Base-by-base conservation (phyloP, 2,113 vertebrate species). In the Elephas maximus region DNA sequence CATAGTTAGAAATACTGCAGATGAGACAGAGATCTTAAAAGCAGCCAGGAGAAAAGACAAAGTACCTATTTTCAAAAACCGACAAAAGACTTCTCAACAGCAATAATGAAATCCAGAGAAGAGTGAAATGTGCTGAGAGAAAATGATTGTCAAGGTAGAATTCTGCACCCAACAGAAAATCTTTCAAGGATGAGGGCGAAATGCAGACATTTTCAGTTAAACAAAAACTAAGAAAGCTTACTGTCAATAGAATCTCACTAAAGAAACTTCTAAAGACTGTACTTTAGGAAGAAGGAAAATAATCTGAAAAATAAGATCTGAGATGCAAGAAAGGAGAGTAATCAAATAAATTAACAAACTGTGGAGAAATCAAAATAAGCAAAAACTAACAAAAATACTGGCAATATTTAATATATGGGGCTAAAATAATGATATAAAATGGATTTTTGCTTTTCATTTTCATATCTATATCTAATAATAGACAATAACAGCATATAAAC, bases 211-310 rank as follows among this genome's bases (percentile, higher is more conserved):
- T 88, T 74, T 53, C 77, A 88, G 57, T n/a, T 45, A 88, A 44
- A 23, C 67, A 86, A 63, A 88, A 80, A 73, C 44, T 76, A 88
- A 44, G 33, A 65, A 57, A 91, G 30, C 51, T 79, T 73, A 86
- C 33, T 85, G 17, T 17, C 30, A 62, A 84, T 6, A 76, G 6
- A 48, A 23, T 62, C 24, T 91, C 53, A 79, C 63, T 91, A 71
- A 91, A 77, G 79, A 83, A 78, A 84, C 69, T 78, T 90, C n/a
- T 60, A 60, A 67, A 57, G 48, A 18, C 60, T 24, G 62, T 30
- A 62, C 6, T 91, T 87, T 44, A 45, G 65, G 53, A 87, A 81
- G 44, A 37, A 91, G 65, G 65, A 95, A 95, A 80, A 21, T 11
- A 51, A 41, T 80, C 30, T 33, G 44, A 80, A 89, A 80, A 91